Evolutionary conservation across 2,888 invertebrate species (phyloP).

Genomic region (Seira musarum): DNA sequence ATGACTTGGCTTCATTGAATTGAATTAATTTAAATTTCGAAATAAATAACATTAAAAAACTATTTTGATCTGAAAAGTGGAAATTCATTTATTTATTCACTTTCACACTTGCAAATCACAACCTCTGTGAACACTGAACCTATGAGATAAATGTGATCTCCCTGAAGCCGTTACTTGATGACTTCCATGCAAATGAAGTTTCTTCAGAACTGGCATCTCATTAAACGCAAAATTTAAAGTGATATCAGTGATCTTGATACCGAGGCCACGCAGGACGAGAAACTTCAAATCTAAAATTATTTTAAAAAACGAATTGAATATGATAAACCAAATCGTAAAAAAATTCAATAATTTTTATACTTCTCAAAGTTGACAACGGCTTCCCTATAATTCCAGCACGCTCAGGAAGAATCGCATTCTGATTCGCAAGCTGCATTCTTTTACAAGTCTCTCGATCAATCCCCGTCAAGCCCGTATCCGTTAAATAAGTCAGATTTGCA

Average conservation of each 20-base stretch:
- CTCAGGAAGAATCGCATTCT: slow-evolving; percentile 21
- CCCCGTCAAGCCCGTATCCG: slow-evolving; percentile 66
- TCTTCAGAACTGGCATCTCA: slow-evolving; percentile 62
- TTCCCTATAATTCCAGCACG: slow-evolving; percentile 28
- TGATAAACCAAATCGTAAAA: too few relatives aligned
- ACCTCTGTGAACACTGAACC: slow-evolving; percentile 51
- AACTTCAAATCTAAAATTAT: slow-evolving; percentile 50
- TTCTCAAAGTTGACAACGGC: slow-evolving; percentile 27
- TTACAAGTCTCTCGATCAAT: slow-evolving; percentile 52
- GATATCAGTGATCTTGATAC: slow-evolving; percentile 68
- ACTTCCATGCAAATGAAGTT: slow-evolving; percentile 65
- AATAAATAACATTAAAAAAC: too few relatives aligned
- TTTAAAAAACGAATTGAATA: too few relatives aligned
- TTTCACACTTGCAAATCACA: slow-evolving; percentile 59
- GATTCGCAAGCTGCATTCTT: slow-evolving; percentile 45
- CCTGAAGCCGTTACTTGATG: slow-evolving; percentile 58
- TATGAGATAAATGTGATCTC: slow-evolving; percentile 46
- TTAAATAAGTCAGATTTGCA: slow-evolving; percentile 65
- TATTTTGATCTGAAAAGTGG: too few relatives aligned
- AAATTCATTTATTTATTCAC: not conserved
- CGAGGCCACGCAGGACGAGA: slow-evolving; percentile 64
- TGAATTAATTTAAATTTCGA: too few relatives aligned
- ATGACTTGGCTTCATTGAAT: too few relatives aligned
- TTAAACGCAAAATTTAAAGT: slow-evolving; percentile 61
- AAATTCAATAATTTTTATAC: not conserved